Conservation (phyloP, 2,797 vertebrate genomes). For the Thalassophryne amazonica region DNA sequence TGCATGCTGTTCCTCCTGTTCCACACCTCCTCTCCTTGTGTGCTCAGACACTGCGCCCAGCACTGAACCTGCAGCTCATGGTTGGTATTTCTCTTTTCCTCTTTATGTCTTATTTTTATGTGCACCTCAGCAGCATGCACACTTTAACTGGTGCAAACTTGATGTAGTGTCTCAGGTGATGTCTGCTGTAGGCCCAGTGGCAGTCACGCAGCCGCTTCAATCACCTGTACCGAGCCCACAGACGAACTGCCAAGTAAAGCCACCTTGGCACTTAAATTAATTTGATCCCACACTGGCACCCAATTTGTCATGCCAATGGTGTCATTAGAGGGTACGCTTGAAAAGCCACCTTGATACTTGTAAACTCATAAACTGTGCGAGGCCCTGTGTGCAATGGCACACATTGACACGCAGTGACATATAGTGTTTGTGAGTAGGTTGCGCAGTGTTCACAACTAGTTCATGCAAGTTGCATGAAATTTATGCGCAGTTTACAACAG, state of each 20-base stretch:
- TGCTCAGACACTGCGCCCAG: constrained; percentile 98
- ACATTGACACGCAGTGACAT: no score
- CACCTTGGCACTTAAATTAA: no score
- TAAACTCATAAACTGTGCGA: no score
- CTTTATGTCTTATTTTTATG: constrained; percentile 54
- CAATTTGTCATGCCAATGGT: no score
- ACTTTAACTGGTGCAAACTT: constrained; percentile 24
- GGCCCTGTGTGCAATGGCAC: no score
- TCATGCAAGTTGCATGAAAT: no score
- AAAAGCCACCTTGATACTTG: no score
- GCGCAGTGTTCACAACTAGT: no score
- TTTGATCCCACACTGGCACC: no score
- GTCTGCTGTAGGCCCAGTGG: constrained; percentile 11
- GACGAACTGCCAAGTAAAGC: neutral
- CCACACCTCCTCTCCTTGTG: constrained; percentile 91
- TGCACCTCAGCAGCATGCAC: constrained; percentile 52
- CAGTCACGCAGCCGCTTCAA: constrained; percentile 7
- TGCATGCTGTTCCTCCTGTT: constrained; percentile 98
- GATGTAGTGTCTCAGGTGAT: constrained; percentile 11
- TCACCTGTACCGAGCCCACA: constrained; percentile 3
- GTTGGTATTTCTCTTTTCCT: constrained; percentile 95
- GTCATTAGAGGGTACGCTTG: no score
- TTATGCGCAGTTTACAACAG: no score
- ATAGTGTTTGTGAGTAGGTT: no score
- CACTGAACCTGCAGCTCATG: constrained; percentile 98